phyloP scores from a whole-genome alignment of 2,797 vertebrate species.

The Myoxocephalus aenaeus region DNA sequence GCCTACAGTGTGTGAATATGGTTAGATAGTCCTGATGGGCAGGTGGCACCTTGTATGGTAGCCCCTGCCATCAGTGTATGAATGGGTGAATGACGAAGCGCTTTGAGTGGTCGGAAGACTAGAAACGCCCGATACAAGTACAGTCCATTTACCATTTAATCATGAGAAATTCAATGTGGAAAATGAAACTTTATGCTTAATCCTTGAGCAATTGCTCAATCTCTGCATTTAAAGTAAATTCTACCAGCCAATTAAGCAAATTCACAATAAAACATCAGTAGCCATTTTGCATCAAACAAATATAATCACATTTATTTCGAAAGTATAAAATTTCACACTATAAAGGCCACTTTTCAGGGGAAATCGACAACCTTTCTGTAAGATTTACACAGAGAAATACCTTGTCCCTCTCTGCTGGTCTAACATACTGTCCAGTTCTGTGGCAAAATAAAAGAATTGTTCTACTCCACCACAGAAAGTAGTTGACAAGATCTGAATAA shows the following conservation, averaged over 20 bases:
- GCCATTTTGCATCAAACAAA: conserved; percentile 83
- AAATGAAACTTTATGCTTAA: not conserved
- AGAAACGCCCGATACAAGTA: too few relatives aligned
- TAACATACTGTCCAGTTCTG: conserved; percentile 78
- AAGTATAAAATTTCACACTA: conserved; percentile 91
- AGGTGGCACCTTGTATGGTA: too few relatives aligned
- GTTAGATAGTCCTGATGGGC: too few relatives aligned
- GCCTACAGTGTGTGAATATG: too few relatives aligned
- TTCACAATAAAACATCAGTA: conserved; percentile 41
- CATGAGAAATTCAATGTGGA: not conserved
- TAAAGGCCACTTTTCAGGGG: conserved; percentile 90
- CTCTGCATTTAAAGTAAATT: not conserved
- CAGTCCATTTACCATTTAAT: not conserved
- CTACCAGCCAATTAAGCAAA: not conserved
- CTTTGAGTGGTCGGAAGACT: too few relatives aligned
- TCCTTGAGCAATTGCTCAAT: not conserved
- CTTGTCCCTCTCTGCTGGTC: conserved; percentile 79
- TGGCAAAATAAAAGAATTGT: conserved; percentile 78
- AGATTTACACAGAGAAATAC: conserved; percentile 84
- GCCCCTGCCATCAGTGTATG: too few relatives aligned
- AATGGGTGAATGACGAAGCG: too few relatives aligned
- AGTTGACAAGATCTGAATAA: conserved; percentile 85
- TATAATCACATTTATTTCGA: conserved; percentile 90
- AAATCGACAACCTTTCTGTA: conserved; percentile 82
- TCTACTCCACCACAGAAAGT: conserved; percentile 84